phyloP scores from a whole-genome alignment of 1,140 invertebrate species.

The Calliphora vicina region DNA sequence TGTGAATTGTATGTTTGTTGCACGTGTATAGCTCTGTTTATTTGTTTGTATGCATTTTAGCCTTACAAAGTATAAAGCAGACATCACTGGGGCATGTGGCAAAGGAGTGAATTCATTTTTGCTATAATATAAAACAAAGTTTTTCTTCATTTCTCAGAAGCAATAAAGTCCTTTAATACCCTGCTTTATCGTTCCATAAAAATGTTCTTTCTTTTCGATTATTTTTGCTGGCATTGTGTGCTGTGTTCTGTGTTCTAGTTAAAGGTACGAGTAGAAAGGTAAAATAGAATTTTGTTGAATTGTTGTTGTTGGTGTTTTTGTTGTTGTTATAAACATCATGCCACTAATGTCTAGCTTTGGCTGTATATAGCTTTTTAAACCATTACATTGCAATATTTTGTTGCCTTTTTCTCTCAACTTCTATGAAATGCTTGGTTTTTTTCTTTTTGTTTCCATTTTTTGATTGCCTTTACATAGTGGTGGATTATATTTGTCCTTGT shows the following conservation, averaged over 20 bases:
- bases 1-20: background rate
- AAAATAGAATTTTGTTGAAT: background rate
- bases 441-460: background rate
- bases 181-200: background rate
- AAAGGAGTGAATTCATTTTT: too few relatives aligned
- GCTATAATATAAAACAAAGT: too few relatives aligned
- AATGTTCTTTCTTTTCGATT: background rate
- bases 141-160: too few relatives aligned
- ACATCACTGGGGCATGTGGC: background rate
- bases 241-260: background rate
- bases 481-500: slow-evolving; percentile 15
- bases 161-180: background rate
- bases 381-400: background rate
- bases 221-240: background rate
- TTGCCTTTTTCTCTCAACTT: background rate
- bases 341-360: slow-evolving; percentile 2
- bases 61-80: background rate
- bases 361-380: background rate
- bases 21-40: background rate
- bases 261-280: background rate
- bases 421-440: background rate
- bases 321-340: slow-evolving; percentile 3
- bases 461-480: background rate
- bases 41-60: background rate
- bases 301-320: background rate